phyloP scores from a whole-genome alignment of 2,113 vertebrate species.

The Chitala chitala region DNA sequence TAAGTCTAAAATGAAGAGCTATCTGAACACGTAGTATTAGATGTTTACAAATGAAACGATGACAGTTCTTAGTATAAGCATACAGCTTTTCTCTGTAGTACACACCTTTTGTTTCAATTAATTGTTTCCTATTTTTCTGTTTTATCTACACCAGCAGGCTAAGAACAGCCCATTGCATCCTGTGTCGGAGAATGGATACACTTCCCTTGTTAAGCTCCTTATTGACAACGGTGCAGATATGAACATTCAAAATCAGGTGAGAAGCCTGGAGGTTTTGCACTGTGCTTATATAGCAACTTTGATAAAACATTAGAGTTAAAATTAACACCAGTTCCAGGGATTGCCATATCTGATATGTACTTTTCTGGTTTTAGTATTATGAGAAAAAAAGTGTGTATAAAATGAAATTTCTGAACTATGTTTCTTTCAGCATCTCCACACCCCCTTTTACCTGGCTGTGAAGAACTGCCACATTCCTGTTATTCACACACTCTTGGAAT shows the following conservation, averaged over 20 bases:
- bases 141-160: constrained; percentile 58
- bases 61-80: too few species aligned
- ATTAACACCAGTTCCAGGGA: not conserved
- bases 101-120: not conserved
- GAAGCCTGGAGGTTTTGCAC: not conserved
- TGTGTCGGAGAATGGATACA: constrained; percentile 65
- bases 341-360: too few species aligned
- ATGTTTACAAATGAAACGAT: too few species aligned
- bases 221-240: constrained; percentile 57
- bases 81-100: not conserved
- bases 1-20: too few species aligned
- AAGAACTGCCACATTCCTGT: constrained; percentile 59
- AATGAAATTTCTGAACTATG: constrained; percentile 30
- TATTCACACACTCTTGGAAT: constrained; percentile 68
- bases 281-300: not conserved
- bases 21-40: too few species aligned
- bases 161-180: constrained; percentile 61
- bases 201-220: constrained; percentile 68
- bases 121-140: constrained; percentile 3
- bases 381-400: not conserved
- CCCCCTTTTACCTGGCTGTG: constrained; percentile 78
- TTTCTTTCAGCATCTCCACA: constrained; percentile 63
- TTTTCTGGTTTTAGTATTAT: too few species aligned
- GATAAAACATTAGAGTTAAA: not conserved
- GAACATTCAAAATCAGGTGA: constrained; percentile 65